phyloP scores from a whole-genome alignment of 2,113 vertebrate species.

The Burhinus oedicnemus region DNA sequence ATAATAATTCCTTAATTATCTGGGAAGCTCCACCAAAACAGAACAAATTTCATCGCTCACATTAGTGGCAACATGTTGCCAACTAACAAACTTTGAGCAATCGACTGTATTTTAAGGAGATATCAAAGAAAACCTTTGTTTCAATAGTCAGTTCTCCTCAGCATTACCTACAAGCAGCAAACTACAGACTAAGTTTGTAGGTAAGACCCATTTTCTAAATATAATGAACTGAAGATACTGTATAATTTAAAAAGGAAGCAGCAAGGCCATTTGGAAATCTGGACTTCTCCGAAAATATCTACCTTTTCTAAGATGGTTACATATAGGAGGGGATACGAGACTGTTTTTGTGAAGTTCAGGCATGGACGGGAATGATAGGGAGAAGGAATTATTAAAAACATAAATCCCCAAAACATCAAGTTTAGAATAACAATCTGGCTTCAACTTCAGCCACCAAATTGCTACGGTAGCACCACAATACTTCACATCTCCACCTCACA shows the following conservation, averaged over 20 bases:
- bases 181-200: neutral
- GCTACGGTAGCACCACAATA: neutral
- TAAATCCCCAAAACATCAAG: neutral
- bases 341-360: neutral
- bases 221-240: rapidly evolving
- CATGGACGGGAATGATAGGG: rapidly evolving
- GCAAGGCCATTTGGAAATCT: neutral
- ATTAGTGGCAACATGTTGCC: neutral
- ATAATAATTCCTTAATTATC: neutral
- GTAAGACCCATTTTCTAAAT: neutral
- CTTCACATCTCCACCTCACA: neutral
- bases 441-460: neutral
- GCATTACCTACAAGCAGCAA: neutral
- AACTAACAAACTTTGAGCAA: neutral
- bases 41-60: neutral
- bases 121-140: neutral
- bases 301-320: neutral
- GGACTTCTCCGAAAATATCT: neutral
- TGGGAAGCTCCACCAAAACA: neutral
- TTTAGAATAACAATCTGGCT: neutral
- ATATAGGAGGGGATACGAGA: rapidly evolving
- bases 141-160: neutral
- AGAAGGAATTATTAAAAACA: neutral
- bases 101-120: neutral
- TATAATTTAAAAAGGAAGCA: neutral